phyloP scores from a whole-genome alignment of 1,140 invertebrate genomes.

The Acromyrmex charruanus region DNA sequence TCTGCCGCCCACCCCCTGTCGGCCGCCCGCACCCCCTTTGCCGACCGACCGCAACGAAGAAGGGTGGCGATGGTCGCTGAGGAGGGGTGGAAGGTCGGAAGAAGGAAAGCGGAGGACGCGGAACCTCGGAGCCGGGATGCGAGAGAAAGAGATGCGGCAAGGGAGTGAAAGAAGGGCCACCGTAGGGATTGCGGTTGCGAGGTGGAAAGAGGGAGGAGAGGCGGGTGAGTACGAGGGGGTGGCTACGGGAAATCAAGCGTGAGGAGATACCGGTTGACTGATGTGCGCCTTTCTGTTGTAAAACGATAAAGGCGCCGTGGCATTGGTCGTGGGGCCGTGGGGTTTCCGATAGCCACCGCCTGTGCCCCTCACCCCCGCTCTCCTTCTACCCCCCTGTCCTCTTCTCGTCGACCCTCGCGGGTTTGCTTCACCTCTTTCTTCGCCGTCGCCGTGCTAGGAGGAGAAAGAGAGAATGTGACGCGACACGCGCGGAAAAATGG shows the following conservation, averaged over 20 bases:
- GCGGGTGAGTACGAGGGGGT: slow-evolving; percentile 70
- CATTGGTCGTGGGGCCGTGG: slow-evolving; percentile 83
- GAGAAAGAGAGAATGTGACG: slow-evolving; percentile 28
- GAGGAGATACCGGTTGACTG: slow-evolving; percentile 87
- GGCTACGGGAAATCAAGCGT: slow-evolving; percentile 87
- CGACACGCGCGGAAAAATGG: slow-evolving; percentile 54
- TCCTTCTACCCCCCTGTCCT: slow-evolving; percentile 31
- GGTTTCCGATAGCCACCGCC: slow-evolving; percentile 84
- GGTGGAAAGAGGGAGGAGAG: not conserved
- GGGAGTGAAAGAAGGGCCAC: slow-evolving; percentile 38
- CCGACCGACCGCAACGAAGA: not conserved
- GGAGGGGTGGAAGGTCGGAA: slow-evolving; percentile 32
- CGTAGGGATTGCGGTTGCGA: slow-evolving; percentile 33
- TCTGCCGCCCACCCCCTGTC: slow-evolving; percentile 72
- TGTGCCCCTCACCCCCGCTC: slow-evolving; percentile 15
- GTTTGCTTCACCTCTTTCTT: slow-evolving; percentile 42
- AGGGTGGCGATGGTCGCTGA: slow-evolving; percentile 1
- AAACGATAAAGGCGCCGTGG: slow-evolving; percentile 87
- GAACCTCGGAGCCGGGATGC: slow-evolving; percentile 25
- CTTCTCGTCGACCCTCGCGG: slow-evolving; percentile 59
- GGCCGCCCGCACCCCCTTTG: slow-evolving; percentile 42
- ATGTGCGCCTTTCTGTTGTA: slow-evolving; percentile 87
- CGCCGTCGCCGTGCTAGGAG: not conserved
- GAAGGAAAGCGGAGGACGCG: slow-evolving; percentile 50
- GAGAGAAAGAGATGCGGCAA: slow-evolving; percentile 47